phyloP scores from a whole-genome alignment of 2,113 vertebrate species.

The Lutjanus erythropterus region DNA sequence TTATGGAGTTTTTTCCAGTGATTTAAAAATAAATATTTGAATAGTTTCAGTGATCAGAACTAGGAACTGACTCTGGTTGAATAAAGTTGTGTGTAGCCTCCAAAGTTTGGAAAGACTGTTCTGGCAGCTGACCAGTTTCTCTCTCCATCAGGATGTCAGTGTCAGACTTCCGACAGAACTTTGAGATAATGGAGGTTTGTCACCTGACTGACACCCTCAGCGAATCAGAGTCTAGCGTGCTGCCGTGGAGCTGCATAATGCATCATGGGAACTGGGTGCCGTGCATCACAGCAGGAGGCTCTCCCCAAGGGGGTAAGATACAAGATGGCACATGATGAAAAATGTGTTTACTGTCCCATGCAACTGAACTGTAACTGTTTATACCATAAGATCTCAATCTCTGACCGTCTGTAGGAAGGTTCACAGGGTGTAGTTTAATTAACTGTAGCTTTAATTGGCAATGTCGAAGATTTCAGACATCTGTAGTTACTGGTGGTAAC shows the following conservation, averaged over 20 bases:
- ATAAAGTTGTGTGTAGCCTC: neutral
- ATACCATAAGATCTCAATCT: no score
- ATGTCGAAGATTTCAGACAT: no score
- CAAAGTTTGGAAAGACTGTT: neutral
- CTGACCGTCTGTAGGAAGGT: no score
- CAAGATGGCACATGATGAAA: neutral
- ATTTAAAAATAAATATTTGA: no score
- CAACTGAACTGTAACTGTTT: neutral
- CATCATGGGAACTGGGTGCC: conserved; percentile 83
- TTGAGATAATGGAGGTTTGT: conserved; percentile 84
- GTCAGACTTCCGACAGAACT: conserved; percentile 83
- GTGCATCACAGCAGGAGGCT: conserved; percentile 74
- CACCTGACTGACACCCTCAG: conserved; percentile 76
- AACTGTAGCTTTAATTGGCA: no score
- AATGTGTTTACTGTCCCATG: neutral
- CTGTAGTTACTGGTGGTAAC: no score
- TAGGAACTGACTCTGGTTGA: neutral
- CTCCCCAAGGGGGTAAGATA: conserved; percentile 45
- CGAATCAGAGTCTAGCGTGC: neutral
- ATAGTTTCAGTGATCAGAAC: neutral
- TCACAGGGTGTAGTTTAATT: no score
- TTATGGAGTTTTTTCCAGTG: no score
- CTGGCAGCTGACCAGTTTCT: neutral
- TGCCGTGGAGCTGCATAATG: conserved; percentile 75
- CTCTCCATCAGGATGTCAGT: conserved; percentile 81